A percentile compares a stretch with the other conserved stretches of the same genome.
phyloP scores from a whole-genome alignment of 2,113 vertebrate genomes.

The Apus apus region DNA sequence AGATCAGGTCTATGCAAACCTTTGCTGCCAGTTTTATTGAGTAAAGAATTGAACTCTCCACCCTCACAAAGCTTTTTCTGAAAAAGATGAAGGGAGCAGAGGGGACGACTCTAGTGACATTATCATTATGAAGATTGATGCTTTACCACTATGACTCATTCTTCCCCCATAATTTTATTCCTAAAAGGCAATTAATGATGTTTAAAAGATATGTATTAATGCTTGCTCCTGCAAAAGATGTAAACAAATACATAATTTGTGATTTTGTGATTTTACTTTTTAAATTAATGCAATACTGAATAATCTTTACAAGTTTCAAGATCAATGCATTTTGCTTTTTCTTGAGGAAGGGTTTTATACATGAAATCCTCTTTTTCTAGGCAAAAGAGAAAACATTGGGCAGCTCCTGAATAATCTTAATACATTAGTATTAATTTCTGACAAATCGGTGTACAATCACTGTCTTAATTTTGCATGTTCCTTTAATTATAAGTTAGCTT shows the following conservation, averaged over 20 bases:
- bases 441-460: not conserved
- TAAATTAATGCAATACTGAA: not conserved
- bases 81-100: not conserved
- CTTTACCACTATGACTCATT: not conserved
- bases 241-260: not conserved
- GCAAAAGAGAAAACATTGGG: not conserved
- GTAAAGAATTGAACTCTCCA: not conserved
- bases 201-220: conserved; percentile 21
- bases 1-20: not conserved
- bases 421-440: not conserved
- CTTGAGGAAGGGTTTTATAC: not conserved
- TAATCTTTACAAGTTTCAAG: not conserved
- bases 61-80: not conserved
- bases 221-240: conserved; percentile 8
- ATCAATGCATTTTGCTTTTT: not conserved
- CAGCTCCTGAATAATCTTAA: not conserved
- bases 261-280: not conserved
- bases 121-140: not conserved
- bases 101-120: not conserved
- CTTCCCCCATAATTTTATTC: not conserved
- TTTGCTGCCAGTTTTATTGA: not conserved
- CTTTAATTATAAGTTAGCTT: not conserved
- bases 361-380: not conserved
- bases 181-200: conserved; percentile 35
- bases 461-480: not conserved